A percentile compares a stretch with the other conserved stretches of the same genome.
Evolutionary conservation across 2,113 vertebrate species (phyloP).

Genomic region (Gorsachius goisagi): DNA sequence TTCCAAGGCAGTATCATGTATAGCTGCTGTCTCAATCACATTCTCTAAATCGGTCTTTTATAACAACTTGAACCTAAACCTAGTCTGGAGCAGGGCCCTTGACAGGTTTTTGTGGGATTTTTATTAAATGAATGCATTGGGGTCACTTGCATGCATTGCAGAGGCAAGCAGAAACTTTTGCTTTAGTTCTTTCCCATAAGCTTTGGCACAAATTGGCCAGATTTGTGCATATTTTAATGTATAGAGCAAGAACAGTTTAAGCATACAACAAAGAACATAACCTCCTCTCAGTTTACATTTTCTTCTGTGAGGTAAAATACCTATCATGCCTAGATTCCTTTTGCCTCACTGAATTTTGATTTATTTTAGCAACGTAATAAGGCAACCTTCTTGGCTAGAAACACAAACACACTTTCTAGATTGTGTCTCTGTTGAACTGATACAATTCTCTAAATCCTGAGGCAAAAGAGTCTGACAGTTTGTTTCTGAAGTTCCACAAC

Average conservation of each 20-base stretch:
- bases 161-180: not conserved
- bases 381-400: not conserved
- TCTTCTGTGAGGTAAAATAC: not conserved
- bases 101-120: accelerated
- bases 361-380: not conserved
- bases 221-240: not conserved
- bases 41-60: conserved; percentile 44
- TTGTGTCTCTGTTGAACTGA: not conserved
- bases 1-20: conserved; percentile 14
- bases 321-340: not conserved
- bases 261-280: accelerated
- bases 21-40: conserved; percentile 1
- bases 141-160: not conserved
- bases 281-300: not conserved
- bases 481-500: not conserved
- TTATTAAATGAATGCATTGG: not conserved
- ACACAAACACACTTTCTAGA: not conserved
- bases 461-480: not conserved
- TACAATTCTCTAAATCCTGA: not conserved
- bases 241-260: not conserved
- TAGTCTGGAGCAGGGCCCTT: not conserved
- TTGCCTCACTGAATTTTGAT: not conserved
- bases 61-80: conserved; percentile 39
- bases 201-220: not conserved
- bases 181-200: not conserved